Conservation (phyloP, 2,113 vertebrate species). For the Capreolus pygargus region DNA sequence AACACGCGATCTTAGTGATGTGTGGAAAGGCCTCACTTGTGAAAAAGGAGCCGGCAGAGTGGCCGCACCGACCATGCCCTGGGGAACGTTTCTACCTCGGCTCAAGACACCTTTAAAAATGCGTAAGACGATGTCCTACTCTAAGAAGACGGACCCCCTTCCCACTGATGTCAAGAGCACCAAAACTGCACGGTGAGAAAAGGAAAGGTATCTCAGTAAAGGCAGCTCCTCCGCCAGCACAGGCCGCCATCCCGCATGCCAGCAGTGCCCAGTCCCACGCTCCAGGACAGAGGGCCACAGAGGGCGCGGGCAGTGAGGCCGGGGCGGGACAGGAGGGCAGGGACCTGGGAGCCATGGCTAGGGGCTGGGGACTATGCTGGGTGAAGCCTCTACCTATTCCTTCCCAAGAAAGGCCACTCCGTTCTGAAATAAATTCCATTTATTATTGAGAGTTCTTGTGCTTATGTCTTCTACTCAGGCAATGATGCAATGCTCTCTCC, state of each 20-base stretch:
- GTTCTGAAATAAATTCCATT: neutral
- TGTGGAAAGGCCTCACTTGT: neutral
- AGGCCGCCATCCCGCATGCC: neutral
- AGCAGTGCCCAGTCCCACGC: neutral
- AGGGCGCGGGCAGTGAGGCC: neutral
- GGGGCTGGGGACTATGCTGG: neutral
- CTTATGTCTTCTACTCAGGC: neutral
- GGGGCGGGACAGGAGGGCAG: neutral
- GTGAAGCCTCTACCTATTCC: neutral
- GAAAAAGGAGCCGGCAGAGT: neutral
- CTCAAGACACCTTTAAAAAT: neutral
- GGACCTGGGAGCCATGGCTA: accelerated
- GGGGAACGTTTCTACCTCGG: neutral
- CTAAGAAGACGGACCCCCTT: neutral
- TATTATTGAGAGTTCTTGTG: neutral
- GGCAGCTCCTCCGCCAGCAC: neutral
- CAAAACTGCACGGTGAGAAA: neutral
- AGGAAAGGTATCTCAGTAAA: neutral
- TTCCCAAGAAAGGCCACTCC: neutral
- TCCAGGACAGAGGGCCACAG: neutral
- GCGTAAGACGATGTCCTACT: neutral
- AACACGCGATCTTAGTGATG: neutral
- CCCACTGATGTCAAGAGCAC: neutral
- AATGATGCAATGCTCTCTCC: neutral
- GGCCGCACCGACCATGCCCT: neutral